phyloP scores from a whole-genome alignment of 2,888 invertebrate genomes.

The Brassicogethes aeneus region DNA sequence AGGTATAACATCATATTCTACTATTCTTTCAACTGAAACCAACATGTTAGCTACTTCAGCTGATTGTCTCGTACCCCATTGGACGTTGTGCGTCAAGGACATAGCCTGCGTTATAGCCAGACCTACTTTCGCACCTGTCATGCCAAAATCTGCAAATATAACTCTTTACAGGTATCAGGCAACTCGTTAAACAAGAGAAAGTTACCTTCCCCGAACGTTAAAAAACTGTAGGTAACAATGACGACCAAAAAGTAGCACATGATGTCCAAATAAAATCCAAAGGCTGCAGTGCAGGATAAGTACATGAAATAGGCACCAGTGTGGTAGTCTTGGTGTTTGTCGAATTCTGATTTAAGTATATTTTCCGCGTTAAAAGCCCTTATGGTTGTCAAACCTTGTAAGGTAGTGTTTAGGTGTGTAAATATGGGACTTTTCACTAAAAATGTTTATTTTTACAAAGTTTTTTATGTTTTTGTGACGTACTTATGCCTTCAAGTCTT shows the following conservation, averaged over 20 bases:
- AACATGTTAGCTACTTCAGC: slow-evolving; percentile 79
- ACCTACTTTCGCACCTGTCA: slow-evolving; percentile 61
- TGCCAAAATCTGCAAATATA: not conserved
- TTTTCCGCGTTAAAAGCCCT: slow-evolving; percentile 62
- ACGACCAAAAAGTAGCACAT: slow-evolving; percentile 53
- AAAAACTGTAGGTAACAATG: slow-evolving; percentile 54
- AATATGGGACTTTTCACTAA: slow-evolving; percentile 75
- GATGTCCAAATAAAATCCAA: slow-evolving; percentile 54
- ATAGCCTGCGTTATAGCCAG: slow-evolving; percentile 73
- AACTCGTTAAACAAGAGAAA: too few species aligned
- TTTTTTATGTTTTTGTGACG: too few species aligned
- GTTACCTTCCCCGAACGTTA: slow-evolving; percentile 36
- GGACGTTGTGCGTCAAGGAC: slow-evolving; percentile 59
- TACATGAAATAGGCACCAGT: slow-evolving; percentile 58
- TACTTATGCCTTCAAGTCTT: slow-evolving; percentile 54
- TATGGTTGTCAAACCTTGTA: slow-evolving; percentile 70
- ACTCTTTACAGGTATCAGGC: too few species aligned
- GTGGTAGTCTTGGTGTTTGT: slow-evolving; percentile 49
- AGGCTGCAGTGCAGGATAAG: slow-evolving; percentile 50
- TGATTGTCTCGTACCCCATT: slow-evolving; percentile 67
- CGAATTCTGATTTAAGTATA: slow-evolving; percentile 47
- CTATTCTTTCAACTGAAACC: slow-evolving; percentile 79
- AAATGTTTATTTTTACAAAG: too few species aligned
- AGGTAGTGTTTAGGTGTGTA: slow-evolving; percentile 65
- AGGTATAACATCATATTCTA: slow-evolving; percentile 72